Conservation (phyloP, 2,888 invertebrate species). For the Epinotia brunnichana region DNA sequence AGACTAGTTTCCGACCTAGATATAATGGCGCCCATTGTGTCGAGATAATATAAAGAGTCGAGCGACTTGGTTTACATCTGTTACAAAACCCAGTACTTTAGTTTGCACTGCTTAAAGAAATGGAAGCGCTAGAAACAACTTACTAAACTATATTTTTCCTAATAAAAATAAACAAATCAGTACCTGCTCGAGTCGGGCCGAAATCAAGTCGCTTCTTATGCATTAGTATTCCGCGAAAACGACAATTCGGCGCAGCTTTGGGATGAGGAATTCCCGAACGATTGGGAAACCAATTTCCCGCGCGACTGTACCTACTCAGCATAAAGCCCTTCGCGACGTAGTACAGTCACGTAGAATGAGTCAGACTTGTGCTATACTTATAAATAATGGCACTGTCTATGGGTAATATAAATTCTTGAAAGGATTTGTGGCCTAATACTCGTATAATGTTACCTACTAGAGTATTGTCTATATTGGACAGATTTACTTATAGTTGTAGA, state of each 20-base stretch:
- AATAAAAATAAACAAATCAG: constrained; percentile 31
- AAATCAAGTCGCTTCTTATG: constrained; percentile 31
- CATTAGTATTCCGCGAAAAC: constrained; percentile 63
- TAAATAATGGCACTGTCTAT: constrained; percentile 40
- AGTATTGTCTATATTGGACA: constrained; percentile 2
- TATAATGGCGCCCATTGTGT: too few relatives aligned
- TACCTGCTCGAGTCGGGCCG: neutral
- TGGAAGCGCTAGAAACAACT: neutral
- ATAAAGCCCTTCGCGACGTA: constrained; percentile 57
- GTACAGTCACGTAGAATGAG: constrained; percentile 73
- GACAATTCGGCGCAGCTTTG: constrained; percentile 58
- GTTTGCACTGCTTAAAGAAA: neutral
- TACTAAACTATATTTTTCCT: neutral
- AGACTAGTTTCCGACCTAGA: too few relatives aligned
- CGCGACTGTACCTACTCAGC: constrained; percentile 64
- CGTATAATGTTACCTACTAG: neutral
- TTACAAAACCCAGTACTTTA: too few relatives aligned
- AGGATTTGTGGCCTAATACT: neutral
- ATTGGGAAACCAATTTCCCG: constrained; percentile 60
- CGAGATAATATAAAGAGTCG: too few relatives aligned
- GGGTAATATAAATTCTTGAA: constrained; percentile 25
- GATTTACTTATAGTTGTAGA: neutral
- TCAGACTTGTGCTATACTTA: constrained; percentile 52
- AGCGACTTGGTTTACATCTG: too few relatives aligned
- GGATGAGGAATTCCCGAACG: constrained; percentile 47